Percentiles rank a stretch among this genome's conserved stretches.
phyloP scores from a whole-genome alignment of 1,140 invertebrate genomes.

The Drosophila cardini region DNA sequence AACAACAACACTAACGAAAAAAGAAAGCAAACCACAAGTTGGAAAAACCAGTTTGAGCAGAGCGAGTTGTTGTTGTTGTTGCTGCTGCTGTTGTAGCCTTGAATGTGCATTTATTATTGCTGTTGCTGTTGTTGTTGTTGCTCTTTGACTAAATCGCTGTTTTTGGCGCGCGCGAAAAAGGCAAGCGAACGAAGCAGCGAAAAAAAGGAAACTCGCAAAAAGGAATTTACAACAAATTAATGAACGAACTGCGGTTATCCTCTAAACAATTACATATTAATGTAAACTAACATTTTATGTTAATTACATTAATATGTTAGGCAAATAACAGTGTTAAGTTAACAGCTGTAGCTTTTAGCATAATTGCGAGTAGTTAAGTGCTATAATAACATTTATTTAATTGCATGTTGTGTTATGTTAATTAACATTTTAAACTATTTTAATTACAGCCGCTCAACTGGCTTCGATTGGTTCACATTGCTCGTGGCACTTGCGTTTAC shows the following conservation, averaged over 20 bases:
- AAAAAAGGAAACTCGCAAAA: conserved; percentile 26
- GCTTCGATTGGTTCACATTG: neutral
- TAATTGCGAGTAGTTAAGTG: neutral
- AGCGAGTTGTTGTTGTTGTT: conserved; percentile 31
- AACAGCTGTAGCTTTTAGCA: neutral
- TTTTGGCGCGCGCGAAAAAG: conserved; percentile 76
- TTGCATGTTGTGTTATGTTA: neutral
- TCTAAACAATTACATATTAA: neutral
- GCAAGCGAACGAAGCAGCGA: conserved; percentile 40
- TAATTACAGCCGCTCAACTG: neutral
- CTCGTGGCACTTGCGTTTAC: neutral
- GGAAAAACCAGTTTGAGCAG: conserved; percentile 44
- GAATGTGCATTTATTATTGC: conserved; percentile 76
- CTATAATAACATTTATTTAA: neutral
- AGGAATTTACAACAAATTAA: neutral
- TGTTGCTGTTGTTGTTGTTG: conserved; percentile 21
- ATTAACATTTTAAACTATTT: conserved; percentile 6
- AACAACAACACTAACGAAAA: conserved; percentile 45
- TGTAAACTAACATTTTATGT: neutral
- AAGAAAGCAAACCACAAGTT: conserved; percentile 76
- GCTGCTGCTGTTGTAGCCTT: conserved; percentile 62
- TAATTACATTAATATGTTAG: conserved; percentile 1
- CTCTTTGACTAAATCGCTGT: conserved; percentile 46
- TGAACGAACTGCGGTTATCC: conserved; percentile 12
- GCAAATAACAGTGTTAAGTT: conserved; percentile 5